phyloP scores from a whole-genome alignment of 2,113 vertebrate genomes.

The Tragelaphus imberbis region DNA sequence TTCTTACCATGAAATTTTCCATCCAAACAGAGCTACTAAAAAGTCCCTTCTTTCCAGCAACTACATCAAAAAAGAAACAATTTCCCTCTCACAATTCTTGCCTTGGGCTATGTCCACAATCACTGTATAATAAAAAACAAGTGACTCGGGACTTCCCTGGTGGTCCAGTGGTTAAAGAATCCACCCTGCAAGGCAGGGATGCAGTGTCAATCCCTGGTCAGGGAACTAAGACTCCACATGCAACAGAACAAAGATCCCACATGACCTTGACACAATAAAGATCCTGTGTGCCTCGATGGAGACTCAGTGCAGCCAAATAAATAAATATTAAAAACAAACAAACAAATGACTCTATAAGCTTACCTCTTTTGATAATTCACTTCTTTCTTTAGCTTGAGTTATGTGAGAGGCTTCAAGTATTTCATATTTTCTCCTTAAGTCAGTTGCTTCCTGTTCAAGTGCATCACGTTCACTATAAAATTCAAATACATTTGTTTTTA shows the following conservation, averaged over 20 bases:
- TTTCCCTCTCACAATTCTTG: not conserved
- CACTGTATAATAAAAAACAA: not conserved
- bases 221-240: not conserved
- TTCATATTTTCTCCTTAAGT: conserved; percentile 87
- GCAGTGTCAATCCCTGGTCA: not conserved
- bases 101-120: not conserved
- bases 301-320: not conserved
- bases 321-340: not conserved
- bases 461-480: conserved; percentile 88
- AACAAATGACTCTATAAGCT: not conserved
- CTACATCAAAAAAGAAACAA: conserved; percentile 10
- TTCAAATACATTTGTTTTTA: conserved; percentile 17
- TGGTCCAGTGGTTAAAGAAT: not conserved
- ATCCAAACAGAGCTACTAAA: not conserved
- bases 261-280: not conserved
- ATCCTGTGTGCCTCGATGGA: not conserved
- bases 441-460: conserved; percentile 88
- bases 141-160: not conserved
- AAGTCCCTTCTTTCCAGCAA: not conserved
- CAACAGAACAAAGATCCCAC: not conserved
- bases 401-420: conserved; percentile 85
- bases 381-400: conserved; percentile 86
- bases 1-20: not conserved
- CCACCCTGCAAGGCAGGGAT: not conserved
- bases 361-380: conserved; percentile 92